Conservation (phyloP, 1,140 invertebrate species). For the Lanistes nyassanus region DNA sequence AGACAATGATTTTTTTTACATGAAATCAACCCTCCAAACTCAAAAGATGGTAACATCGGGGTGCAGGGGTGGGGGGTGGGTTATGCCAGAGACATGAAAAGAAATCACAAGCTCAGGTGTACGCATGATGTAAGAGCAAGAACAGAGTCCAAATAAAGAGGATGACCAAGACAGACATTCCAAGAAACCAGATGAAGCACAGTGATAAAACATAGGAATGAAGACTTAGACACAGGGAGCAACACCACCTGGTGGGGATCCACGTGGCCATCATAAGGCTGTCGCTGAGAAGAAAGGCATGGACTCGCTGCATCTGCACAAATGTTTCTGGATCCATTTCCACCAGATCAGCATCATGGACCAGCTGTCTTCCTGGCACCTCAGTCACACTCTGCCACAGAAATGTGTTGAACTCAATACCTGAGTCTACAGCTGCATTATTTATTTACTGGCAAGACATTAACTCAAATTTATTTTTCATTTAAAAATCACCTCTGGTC, state of each 20-base stretch:
- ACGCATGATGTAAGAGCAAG: no score
- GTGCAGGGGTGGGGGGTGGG: no score
- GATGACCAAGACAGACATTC: no score
- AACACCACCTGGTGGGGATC: constrained; percentile 68
- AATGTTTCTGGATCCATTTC: constrained; percentile 90
- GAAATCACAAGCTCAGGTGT: no score
- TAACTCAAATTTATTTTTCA: not conserved
- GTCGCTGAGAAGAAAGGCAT: constrained; percentile 94
- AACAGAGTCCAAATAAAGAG: no score
- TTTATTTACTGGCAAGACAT: not conserved
- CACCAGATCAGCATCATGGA: constrained; percentile 90
- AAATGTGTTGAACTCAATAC: not conserved
- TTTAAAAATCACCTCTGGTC: not conserved
- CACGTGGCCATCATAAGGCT: constrained; percentile 80
- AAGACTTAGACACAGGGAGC: not conserved
- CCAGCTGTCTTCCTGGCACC: constrained; percentile 78
- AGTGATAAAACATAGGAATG: not conserved
- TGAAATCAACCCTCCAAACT: no score
- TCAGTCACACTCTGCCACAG: constrained; percentile 74
- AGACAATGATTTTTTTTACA: no score
- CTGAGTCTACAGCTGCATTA: not conserved
- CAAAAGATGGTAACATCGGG: no score
- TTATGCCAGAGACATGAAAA: no score
- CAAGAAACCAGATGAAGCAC: not conserved
- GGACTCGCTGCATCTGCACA: constrained; percentile 84